These are phyloP conservation scores for Propithecus deckenii DNA, from an alignment of 2,797 vertebrate genomes.

Conservation along the genomic window DNA sequence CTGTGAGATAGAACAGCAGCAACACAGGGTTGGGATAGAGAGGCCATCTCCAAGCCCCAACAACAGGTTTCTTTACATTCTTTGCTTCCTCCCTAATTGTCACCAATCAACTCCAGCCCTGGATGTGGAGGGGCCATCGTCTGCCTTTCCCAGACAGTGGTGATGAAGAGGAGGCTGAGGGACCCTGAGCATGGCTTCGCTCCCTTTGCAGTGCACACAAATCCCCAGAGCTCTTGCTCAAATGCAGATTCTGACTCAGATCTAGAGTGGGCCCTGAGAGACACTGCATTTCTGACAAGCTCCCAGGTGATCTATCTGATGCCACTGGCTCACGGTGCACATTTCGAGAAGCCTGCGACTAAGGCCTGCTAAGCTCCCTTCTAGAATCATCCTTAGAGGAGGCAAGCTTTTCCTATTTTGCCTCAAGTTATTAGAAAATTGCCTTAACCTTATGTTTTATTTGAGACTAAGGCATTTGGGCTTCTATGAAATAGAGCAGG, in stretches of 20 bases:
- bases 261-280: neutral
- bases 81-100: neutral
- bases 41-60: neutral
- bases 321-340: neutral
- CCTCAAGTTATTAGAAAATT: conserved; percentile 20
- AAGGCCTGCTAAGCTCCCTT: neutral
- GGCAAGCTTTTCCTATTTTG: neutral
- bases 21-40: neutral
- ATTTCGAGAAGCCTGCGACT: neutral
- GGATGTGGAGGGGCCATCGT: neutral
- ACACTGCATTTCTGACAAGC: neutral
- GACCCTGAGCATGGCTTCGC: accelerated
- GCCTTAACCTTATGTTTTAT: conserved; percentile 28
- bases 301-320: neutral
- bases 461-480: neutral
- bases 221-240: neutral
- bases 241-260: neutral
- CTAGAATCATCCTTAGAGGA: neutral
- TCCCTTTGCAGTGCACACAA: neutral
- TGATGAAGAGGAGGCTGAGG: neutral
- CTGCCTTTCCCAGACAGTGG: neutral
- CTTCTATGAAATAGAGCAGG: conserved; percentile 32
- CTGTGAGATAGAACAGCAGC: neutral
- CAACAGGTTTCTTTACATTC: neutral
- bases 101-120: neutral